A percentile compares a stretch with the other conserved stretches of the same genome.
These are phyloP conservation scores for Tethya wilhelma DNA, from an alignment of 37 sponge, comb jelly and placozoan species.

Conservation along the genomic window DNA sequence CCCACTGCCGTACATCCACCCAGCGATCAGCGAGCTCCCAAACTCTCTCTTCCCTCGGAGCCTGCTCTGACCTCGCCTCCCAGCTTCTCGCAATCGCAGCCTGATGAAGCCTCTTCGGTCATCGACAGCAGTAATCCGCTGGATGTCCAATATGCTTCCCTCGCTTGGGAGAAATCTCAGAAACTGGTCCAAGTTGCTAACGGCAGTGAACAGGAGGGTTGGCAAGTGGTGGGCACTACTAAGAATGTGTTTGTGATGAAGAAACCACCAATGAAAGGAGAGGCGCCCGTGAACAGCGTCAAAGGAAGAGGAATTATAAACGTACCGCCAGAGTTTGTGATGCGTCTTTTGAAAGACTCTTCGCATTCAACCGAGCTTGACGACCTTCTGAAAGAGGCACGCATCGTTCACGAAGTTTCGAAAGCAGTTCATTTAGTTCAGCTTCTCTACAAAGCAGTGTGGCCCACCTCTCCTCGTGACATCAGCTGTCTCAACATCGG, in stretches of 20 bases:
- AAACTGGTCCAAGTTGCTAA: constrained; percentile 9
- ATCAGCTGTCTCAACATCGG: constrained; percentile 45
- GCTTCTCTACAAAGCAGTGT: constrained; percentile 68
- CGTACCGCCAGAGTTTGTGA: constrained; percentile 73
- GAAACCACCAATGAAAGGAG: constrained; percentile 41
- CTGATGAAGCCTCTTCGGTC: not conserved
- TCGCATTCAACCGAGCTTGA: constrained; percentile 32
- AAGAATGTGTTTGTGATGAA: constrained; percentile 70
- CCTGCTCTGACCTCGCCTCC: no score
- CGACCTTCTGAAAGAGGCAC: constrained; percentile 62
- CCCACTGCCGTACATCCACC: no score
- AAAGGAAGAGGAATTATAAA: constrained; percentile 64
- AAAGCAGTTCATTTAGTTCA: constrained; percentile 28
- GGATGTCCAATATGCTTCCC: constrained; percentile 13
- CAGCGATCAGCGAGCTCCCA: no score
- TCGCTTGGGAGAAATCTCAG: constrained; percentile 3
- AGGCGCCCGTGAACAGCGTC: constrained; percentile 59
- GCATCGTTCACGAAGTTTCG: constrained; percentile 21
- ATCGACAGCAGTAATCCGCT: not conserved
- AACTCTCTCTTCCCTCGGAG: no score
- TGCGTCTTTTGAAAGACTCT: constrained; percentile 34
- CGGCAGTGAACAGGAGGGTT: constrained; percentile 60
- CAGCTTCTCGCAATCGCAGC: no score
- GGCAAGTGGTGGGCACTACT: constrained; percentile 31
- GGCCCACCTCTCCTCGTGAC: constrained; percentile 81